Percentiles rank a stretch among this genome's conserved stretches.
These are phyloP conservation scores for Drosophila equinoxialis DNA, from an alignment of 1,140 invertebrate species.

Conservation along the genomic window DNA sequence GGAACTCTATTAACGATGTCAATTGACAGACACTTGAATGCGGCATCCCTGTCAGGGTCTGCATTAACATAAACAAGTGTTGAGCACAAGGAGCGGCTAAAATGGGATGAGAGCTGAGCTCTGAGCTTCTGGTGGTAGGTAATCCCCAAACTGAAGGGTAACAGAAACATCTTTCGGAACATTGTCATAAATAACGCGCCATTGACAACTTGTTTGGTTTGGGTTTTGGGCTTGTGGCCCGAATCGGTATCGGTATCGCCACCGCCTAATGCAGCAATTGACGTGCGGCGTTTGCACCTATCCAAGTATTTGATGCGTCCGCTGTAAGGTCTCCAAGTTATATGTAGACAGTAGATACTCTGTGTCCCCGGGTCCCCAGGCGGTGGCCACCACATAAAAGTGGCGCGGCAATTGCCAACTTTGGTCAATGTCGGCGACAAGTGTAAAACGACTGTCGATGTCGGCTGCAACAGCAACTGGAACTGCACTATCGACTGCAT, in stretches of 20 bases:
- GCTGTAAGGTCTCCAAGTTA: constrained; percentile 27
- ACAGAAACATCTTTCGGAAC: constrained; percentile 73
- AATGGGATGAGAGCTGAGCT: constrained; percentile 4
- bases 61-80: constrained; percentile 74
- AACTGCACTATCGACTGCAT: constrained; percentile 34
- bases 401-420: constrained; percentile 81
- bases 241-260: constrained; percentile 36
- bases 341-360: background rate
- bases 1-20: constrained; percentile 78
- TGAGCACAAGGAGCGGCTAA: constrained; percentile 37
- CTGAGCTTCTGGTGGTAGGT: too few species aligned
- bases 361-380: constrained; percentile 52
- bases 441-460: constrained; percentile 77
- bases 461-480: constrained; percentile 38
- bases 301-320: constrained; percentile 67
- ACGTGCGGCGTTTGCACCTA: constrained; percentile 80
- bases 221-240: constrained; percentile 36
- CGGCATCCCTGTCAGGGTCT: constrained; percentile 58
- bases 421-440: constrained; percentile 80
- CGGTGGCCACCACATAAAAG: constrained; percentile 76
- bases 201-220: constrained; percentile 75
- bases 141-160: constrained; percentile 30
- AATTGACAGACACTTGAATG: constrained; percentile 81
- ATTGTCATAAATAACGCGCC: constrained; percentile 81
- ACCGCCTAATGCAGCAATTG: constrained; percentile 73